Conservation (phyloP, 2,797 vertebrate species). For the Myotis vivesi region DNA sequence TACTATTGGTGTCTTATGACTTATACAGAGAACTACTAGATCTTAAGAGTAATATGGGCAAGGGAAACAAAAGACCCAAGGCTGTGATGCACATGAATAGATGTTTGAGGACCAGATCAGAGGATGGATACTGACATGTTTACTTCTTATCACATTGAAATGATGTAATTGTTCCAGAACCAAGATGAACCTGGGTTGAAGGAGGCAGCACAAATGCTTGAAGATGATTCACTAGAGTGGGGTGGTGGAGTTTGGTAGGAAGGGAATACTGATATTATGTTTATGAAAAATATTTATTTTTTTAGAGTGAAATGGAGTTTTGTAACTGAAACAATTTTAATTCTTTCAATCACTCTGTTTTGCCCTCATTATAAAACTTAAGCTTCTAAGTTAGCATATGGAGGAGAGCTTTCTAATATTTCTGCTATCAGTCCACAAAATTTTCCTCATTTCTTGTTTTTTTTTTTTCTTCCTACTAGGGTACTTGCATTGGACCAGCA, state of each 20-base stretch:
- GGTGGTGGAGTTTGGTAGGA: not conserved
- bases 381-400: not conserved
- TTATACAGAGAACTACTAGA: not conserved
- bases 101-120: not conserved
- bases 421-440: not conserved
- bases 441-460: not conserved
- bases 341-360: not conserved
- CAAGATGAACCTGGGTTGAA: not conserved
- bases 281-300: not conserved
- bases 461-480: not conserved
- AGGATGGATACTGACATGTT: not conserved
- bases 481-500: not conserved
- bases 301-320: not conserved
- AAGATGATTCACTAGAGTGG: not conserved
- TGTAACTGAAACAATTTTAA: not conserved
- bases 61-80: not conserved
- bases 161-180: not conserved
- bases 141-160: not conserved
- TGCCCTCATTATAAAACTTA: not conserved
- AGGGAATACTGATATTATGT: not conserved
- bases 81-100: not conserved
- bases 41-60: not conserved
- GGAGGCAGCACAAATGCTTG: not conserved
- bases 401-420: not conserved
- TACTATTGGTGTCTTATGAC: not conserved